Evolutionary conservation across 2,797 vertebrate species (phyloP), one percentile per base, ranked within the genome.

Genomic region (Liparis tanakae): DNA sequence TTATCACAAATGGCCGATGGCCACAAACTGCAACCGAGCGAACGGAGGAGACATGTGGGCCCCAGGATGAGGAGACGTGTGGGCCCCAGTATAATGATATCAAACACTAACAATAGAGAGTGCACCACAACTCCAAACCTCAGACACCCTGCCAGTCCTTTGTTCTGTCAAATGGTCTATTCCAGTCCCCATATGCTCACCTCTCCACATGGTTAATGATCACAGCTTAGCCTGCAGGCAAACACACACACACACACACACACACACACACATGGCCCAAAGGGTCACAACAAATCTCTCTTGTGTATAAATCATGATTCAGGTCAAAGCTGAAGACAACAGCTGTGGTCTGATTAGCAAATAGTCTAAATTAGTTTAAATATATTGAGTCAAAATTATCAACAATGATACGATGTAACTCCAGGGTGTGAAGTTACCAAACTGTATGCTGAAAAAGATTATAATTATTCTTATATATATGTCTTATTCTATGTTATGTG

Each of bases 151-250:
- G 67, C 77, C 89, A 63, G 75, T 73, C 85, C 81, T 88, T 91
- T 91, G 88, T 91, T 90, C 83, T 64, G 81, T 79, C 82, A 77
- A 85, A 80, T 83, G 78, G 57, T 88, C 85, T 84, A 75, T 91
- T 92, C 87, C 84, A 85, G 87, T 80, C 89, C 85, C 92, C 90
- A 93, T 93, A 91, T 92, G 91, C 72, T 92, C 89, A 87, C 83
- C 80, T 89, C 88, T 88, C 79, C 76, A 70, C 82, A 80, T 72
- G 82, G 84, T 84, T 92, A 91, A 90, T 90, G 91, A 92, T 86
- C 88, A 69, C 67, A 89, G 88, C 78, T 92, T 89, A 91, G 81
- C 74, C 86, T 46, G 20, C 69, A 58, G 69, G 65, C 34, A 79
- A 82, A 74, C 80, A 80, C 84, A 71, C 77, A 79, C n/a, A 51